A percentile compares a stretch with the other conserved stretches of the same genome.
Conservation (phyloP, 2,797 vertebrate genomes). For the Scolopax rusticola region DNA sequence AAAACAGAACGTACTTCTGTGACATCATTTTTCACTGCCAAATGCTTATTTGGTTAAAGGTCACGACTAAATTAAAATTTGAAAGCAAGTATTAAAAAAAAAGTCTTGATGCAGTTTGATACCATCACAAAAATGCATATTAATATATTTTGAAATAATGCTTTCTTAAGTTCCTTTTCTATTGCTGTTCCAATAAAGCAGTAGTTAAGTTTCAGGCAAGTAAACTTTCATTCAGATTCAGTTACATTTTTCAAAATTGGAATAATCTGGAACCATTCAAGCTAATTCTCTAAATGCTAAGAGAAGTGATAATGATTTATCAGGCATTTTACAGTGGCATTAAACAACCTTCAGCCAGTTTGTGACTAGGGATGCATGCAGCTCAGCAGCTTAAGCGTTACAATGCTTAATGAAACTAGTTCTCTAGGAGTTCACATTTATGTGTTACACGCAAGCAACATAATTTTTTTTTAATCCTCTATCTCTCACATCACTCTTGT, state of each 20-base stretch:
- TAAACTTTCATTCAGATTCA: not conserved
- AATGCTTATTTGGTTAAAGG: slow-evolving; percentile 24
- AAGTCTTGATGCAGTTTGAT: not conserved
- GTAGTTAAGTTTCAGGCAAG: not conserved
- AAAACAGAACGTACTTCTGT: not conserved
- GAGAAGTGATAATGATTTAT: not conserved
- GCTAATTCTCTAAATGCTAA: not conserved
- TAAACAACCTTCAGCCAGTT: not conserved
- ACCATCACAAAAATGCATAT: not conserved
- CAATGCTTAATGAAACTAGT: not conserved
- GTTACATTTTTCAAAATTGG: not conserved
- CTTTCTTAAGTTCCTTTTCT: not conserved
- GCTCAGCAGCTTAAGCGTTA: not conserved
- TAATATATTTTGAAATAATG: not conserved
- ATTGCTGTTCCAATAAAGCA: not conserved
- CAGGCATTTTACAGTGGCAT: not conserved
- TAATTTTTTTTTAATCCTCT: not conserved
- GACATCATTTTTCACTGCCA: slow-evolving; percentile 26
- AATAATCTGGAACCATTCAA: not conserved
- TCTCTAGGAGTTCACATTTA: not conserved
- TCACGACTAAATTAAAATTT: slow-evolving; percentile 36
- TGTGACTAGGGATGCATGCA: not conserved
- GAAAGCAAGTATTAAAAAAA: slow-evolving; percentile 11
- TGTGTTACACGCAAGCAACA: not conserved
- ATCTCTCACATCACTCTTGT: not conserved